Evolutionary conservation across 2,113 vertebrate species (phyloP).

Genomic region (Echinops telfairi): DNA sequence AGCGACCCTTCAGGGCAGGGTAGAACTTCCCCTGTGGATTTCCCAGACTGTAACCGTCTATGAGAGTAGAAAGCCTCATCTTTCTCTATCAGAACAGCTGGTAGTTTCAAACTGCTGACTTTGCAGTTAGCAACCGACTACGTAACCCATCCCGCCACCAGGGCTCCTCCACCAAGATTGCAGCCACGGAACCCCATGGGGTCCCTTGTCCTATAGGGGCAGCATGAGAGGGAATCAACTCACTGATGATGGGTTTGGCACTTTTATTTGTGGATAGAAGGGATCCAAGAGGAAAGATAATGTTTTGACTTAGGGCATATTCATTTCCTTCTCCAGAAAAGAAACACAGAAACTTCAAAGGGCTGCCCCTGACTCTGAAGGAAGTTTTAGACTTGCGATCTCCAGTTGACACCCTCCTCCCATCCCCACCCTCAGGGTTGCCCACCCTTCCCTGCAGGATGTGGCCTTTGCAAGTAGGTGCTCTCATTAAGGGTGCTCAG

Average conservation of each 20-base stretch:
- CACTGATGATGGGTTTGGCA: background rate
- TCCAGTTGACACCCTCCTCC: background rate
- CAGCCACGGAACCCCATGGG: background rate
- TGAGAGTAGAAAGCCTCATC: too few relatives aligned
- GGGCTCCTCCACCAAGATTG: background rate
- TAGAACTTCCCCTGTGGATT: too few relatives aligned
- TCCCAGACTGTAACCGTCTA: too few relatives aligned
- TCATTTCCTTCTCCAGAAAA: background rate
- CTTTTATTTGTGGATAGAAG: background rate
- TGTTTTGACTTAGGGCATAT: background rate
- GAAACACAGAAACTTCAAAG: background rate
- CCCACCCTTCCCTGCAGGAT: too few relatives aligned
- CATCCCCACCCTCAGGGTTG: too few relatives aligned
- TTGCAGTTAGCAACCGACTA: too few relatives aligned
- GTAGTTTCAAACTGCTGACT: too few relatives aligned
- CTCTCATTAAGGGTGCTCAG: background rate
- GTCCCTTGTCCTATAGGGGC: background rate
- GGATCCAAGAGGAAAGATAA: background rate
- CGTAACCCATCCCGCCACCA: too few relatives aligned
- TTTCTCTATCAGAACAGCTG: too few relatives aligned
- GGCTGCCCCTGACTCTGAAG: background rate
- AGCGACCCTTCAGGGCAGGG: too few relatives aligned
- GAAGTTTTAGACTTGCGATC: background rate
- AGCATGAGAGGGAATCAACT: background rate
- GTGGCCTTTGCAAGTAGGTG: too few relatives aligned